Base-by-base conservation (phyloP, 2,797 vertebrate genomes). In the Spinus pinus region DNA sequence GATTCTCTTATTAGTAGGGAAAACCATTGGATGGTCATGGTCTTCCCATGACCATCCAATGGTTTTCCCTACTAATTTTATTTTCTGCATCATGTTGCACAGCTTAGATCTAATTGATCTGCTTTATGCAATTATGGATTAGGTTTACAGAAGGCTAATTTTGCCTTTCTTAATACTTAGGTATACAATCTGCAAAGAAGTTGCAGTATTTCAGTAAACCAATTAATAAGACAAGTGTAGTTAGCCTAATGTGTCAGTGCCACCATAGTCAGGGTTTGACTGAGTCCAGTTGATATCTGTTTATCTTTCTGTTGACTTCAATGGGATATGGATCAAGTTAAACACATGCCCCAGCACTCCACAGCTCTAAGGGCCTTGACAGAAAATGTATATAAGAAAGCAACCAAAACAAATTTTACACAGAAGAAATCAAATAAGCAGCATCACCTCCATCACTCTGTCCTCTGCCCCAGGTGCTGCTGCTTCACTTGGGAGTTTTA, bases 381-480 rank as follows among this genome's bases (percentile, higher is more conserved):
- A 73, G 24, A 60, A 81, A 44, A 65, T 0, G 0, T 2, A 7
- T 42, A 2, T 2, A 62, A 78, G 27, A 53, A 53, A 60, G 27
- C 23, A 66, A 46, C 13, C 15, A 35, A 46, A 85, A 42, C 2
- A 27, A 66, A 49, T 2, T 13, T 46, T 19, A 33, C 3, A 15
- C 1, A 28, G 56, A 75, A 28, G 33, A 86, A 64, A 61, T 67
- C 25, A 71, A 56, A 67, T 47, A 1, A 56, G 35, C 39, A 65
- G 31, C 18, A 39, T 15, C 30, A 19, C 14, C 39, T 56, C 58
- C n/a, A 37, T 33, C 71, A 23, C 47, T 66, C 44, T 44, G 13
- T 51, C 37, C 51, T 64, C 22, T 30, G 33, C 39, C 18, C 7
- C n/a, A 49, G 62, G 47, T 1, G 0, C 50, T 65, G 64, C 15